Conservation (phyloP, 1,140 invertebrate genomes). For the Limonius californicus region DNA sequence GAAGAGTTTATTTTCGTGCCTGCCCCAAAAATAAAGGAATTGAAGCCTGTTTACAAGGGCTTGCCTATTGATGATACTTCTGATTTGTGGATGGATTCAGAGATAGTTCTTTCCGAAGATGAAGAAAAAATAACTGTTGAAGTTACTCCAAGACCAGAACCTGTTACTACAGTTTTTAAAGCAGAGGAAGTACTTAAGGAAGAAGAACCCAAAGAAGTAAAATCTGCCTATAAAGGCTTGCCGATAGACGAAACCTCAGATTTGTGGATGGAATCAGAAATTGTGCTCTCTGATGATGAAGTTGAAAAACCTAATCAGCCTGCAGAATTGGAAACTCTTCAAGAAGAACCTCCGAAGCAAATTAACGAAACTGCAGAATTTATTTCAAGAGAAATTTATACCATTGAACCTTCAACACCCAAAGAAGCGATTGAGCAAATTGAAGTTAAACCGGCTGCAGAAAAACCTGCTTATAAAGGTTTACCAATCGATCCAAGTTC, state of each 20-base stretch:
- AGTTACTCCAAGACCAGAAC: background rate
- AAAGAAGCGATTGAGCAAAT: constrained; percentile 1
- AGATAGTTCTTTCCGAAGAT: constrained; percentile 26
- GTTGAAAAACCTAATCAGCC: constrained; percentile 14
- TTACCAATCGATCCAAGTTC: constrained; percentile 48
- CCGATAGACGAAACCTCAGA: background rate
- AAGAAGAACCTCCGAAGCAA: background rate
- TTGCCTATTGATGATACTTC: constrained; percentile 12
- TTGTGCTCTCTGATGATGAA: constrained; percentile 41
- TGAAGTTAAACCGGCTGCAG: too few species aligned
- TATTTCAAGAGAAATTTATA: background rate
- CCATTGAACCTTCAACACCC: background rate
- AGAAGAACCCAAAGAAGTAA: background rate
- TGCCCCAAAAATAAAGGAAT: background rate
- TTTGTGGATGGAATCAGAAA: constrained; percentile 47
- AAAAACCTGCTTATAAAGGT: constrained; percentile 34
- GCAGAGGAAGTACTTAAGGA: background rate
- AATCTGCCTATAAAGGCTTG: constrained; percentile 21
- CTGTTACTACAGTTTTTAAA: background rate
- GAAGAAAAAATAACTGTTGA: constrained; percentile 15
- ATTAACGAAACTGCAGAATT: background rate
- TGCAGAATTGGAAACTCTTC: too few species aligned
- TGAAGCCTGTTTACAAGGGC: constrained; percentile 22
- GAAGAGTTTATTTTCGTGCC: constrained; percentile 33
- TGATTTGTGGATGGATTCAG: constrained; percentile 18